Base-by-base conservation (phyloP, 2,113 vertebrate genomes). In the Coptodon rendalli region DNA sequence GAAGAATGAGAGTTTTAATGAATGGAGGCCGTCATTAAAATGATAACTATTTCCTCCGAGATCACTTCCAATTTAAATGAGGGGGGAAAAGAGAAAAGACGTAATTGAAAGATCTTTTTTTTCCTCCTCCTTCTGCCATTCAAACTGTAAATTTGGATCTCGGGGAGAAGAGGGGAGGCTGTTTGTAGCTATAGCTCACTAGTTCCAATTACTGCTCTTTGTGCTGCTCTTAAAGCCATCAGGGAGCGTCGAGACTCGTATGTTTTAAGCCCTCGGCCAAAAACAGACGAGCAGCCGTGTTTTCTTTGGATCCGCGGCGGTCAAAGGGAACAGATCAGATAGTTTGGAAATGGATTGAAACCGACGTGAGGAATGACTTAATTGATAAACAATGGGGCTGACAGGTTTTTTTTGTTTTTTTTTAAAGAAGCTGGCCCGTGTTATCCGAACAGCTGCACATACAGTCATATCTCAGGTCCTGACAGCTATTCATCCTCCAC, bases 11-110 rank as follows among this genome's bases (percentile, higher is more conserved):
- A 94, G 93, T 86, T 95, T 94, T 96, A 96, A 96, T 96, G 96
- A 97, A 96, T 95, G 94, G 95, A 95, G 94, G 82, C 89, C 91
- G 94, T 95, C 95, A 95, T 96, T 96, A 96, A 95, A 96, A 96
- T 94, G 94, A 95, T 95, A 96, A 95, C 95, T 93, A 94, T 96
- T 96, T 96, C 96, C 96, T 95, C 91, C 4, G 96, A 96, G 96
- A 96, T 95, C 94, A 94, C 86, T 92, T 95, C 94, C 95, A 95
- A 96, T 96, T 96, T 96, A 95, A 96, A 96, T 94, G 94, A 80
- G 61, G 48, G 76, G 82, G 85, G 61, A 84, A 84, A 82, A 89
- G 86, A 93, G 85, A 87, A 94, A 93, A 93, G 87, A 83, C 81
- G 53, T 95, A 95, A 96, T 95, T 96, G 94, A 96, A 96, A 95